These are phyloP conservation scores for Lutraria rhynchaena DNA, from an alignment of 1,140 invertebrate species.

Conservation along the genomic window DNA sequence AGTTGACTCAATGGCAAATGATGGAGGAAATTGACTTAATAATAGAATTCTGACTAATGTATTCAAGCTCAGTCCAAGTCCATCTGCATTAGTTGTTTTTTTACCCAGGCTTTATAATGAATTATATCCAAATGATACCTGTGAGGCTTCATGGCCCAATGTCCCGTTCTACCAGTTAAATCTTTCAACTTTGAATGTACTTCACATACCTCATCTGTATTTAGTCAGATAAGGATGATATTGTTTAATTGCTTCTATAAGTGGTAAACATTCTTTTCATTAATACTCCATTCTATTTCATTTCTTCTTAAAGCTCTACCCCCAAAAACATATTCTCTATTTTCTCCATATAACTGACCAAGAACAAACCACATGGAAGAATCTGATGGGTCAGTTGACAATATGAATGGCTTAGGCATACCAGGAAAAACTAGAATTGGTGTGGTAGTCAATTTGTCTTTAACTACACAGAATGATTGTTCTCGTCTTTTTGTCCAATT, in stretches of 20 bases:
- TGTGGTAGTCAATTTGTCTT: slow-evolving; percentile 35
- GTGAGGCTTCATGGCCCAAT: slow-evolving; percentile 53
- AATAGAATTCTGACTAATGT: no score
- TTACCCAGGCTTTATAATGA: slow-evolving; percentile 43
- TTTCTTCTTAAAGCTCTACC: slow-evolving; percentile 45
- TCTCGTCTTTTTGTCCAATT: slow-evolving; percentile 48
- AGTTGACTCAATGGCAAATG: neutral
- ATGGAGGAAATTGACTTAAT: slow-evolving; percentile 1
- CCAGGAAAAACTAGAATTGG: slow-evolving; percentile 61
- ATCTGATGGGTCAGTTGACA: slow-evolving; percentile 62
- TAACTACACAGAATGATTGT: slow-evolving; percentile 56
- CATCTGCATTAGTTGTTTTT: slow-evolving; percentile 52
- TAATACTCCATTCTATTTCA: slow-evolving; percentile 46
- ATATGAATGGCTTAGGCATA: slow-evolving; percentile 57
- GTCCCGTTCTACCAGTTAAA: slow-evolving; percentile 38
- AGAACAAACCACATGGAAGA: slow-evolving; percentile 44
- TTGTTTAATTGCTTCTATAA: slow-evolving; percentile 47
- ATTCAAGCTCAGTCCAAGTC: slow-evolving; percentile 45
- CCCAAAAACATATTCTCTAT: slow-evolving; percentile 40
- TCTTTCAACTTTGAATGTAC: slow-evolving; percentile 51
- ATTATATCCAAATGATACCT: slow-evolving; percentile 47
- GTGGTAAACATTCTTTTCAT: slow-evolving; percentile 58
- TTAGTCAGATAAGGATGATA: slow-evolving; percentile 52
- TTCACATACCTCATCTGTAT: slow-evolving; percentile 39
- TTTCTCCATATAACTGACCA: slow-evolving; percentile 44